These are phyloP conservation scores for Dryoscopus gambensis DNA, from an alignment of 2,113 vertebrate genomes.

Conservation along the genomic window DNA sequence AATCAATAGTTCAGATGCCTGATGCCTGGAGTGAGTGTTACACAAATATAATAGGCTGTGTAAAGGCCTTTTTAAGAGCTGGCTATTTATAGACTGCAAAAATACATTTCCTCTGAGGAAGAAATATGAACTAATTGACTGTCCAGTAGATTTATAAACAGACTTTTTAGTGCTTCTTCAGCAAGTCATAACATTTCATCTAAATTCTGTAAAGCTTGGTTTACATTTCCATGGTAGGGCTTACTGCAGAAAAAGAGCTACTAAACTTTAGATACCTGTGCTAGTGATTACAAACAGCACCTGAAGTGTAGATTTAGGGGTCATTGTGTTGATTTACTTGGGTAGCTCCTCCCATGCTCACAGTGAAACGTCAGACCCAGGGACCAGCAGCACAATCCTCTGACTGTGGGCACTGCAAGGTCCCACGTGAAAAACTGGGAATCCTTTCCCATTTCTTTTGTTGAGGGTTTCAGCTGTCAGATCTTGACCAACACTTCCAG, in stretches of 20 bases:
- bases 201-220: neutral
- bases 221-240: neutral
- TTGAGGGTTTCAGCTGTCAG: neutral
- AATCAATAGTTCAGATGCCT: neutral
- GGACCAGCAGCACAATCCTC: neutral
- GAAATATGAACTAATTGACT: neutral
- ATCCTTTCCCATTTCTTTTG: neutral
- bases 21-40: neutral
- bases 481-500: neutral
- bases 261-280: neutral
- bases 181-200: neutral
- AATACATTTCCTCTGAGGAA: neutral
- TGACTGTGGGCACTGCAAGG: neutral
- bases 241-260: neutral
- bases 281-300: neutral
- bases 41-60: neutral
- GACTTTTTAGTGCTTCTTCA: neutral
- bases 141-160: conserved; percentile 21
- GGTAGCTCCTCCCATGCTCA: neutral
- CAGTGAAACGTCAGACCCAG: neutral
- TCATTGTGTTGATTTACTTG: neutral
- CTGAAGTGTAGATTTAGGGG: neutral
- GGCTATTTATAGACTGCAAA: conserved; percentile 6
- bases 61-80: neutral
- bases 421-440: neutral